Evolutionary conservation across 2,888 invertebrate genomes (phyloP).

Genomic region (Tortricodes alternella): DNA sequence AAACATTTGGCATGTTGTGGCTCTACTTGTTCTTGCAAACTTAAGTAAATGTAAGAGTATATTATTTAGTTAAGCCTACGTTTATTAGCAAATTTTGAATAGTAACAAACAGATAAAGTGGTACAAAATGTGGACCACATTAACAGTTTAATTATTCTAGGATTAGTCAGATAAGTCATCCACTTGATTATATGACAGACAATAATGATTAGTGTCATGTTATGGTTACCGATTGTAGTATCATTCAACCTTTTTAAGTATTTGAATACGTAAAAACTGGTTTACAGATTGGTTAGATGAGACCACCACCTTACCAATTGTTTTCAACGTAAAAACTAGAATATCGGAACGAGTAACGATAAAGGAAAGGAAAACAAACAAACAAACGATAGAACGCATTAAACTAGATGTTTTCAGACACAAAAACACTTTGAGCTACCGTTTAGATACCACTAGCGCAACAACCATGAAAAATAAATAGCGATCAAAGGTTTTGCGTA

Average conservation of each 20-base stretch:
- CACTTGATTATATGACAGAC: too few relatives aligned
- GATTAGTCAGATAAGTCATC: too few relatives aligned
- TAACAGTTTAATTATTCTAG: too few relatives aligned
- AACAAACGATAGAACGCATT: conserved; percentile 18
- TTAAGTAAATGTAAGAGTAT: too few relatives aligned
- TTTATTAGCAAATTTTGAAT: too few relatives aligned
- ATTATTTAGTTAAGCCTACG: too few relatives aligned
- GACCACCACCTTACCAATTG: conserved; percentile 9
- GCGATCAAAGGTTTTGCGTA: conserved; percentile 15
- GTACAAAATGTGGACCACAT: too few relatives aligned
- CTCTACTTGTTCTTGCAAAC: too few relatives aligned
- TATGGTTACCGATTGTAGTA: too few relatives aligned
- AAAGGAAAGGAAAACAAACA: conserved; percentile 5
- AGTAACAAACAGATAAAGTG: too few relatives aligned
- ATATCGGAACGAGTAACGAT: conserved; percentile 1
- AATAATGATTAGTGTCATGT: too few relatives aligned
- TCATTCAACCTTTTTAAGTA: neutral
- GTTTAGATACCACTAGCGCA: neutral
- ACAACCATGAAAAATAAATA: conserved; percentile 12
- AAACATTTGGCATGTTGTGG: too few relatives aligned
- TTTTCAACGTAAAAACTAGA: conserved; percentile 12
- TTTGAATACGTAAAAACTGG: neutral
- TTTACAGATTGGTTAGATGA: neutral
- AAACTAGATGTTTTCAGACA: conserved; percentile 14
- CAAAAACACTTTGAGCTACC: conserved; percentile 14